Evolutionary conservation across 2,888 invertebrate genomes (phyloP).

Genomic region (Zhengitettix transpicula): DNA sequence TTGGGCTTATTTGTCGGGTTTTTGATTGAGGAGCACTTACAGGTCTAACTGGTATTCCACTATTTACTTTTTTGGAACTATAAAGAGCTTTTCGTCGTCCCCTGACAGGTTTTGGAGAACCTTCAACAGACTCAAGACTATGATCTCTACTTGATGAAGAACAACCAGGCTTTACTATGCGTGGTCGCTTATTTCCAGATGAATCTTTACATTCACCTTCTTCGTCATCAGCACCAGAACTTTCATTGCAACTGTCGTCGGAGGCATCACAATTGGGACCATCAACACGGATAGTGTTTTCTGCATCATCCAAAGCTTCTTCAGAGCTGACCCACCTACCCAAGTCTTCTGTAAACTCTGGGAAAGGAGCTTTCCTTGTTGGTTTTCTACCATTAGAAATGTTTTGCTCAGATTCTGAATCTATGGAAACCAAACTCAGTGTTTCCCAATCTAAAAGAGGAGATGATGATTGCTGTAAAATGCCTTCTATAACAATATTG

Average conservation of each 20-base stretch:
- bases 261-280: neutral
- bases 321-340: neutral
- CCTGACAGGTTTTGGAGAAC: slow-evolving; percentile 37
- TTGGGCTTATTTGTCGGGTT: too few species aligned
- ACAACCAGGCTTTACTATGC: slow-evolving; percentile 31
- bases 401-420: slow-evolving; percentile 45
- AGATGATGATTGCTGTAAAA: slow-evolving; percentile 19
- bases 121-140: slow-evolving; percentile 18
- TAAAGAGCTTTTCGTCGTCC: slow-evolving; percentile 55
- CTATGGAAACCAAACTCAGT: slow-evolving; percentile 52
- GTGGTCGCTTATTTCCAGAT: slow-evolving; percentile 21
- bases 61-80: slow-evolving; percentile 11
- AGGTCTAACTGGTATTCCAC: slow-evolving; percentile 14
- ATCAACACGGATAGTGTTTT: slow-evolving; percentile 16
- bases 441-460: slow-evolving; percentile 40
- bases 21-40: too few species aligned
- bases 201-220: slow-evolving; percentile 9
- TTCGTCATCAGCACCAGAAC: slow-evolving; percentile 7
- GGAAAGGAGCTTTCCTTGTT: too few species aligned
- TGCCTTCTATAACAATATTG: slow-evolving; percentile 34
- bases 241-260: neutral
- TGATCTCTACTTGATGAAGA: slow-evolving; percentile 15
- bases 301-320: slow-evolving; percentile 23
- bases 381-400: too few species aligned
- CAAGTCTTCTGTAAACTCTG: too few species aligned